Evolutionary conservation across 2,888 invertebrate species (phyloP).

Genomic region (Ceratothoa steindachneri): DNA sequence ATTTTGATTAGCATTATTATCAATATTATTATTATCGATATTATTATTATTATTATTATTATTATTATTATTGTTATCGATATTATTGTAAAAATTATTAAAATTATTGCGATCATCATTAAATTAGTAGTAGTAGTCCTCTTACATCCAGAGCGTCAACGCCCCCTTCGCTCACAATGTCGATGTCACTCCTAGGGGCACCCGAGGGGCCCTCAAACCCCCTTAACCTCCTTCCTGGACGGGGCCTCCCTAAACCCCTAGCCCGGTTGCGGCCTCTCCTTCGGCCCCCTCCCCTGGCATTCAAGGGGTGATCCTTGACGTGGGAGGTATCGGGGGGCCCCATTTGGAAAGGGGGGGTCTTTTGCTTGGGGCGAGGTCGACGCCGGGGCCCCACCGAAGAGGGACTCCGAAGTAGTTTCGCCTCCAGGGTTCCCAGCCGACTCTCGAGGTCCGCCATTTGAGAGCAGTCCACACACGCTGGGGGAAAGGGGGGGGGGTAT

Average conservation of each 20-base stretch:
- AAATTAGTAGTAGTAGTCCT: too few species aligned
- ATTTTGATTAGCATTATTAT: too few species aligned
- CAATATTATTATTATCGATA: too few species aligned
- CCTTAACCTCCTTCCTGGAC: slow-evolving; percentile 8
- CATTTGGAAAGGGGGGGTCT: slow-evolving; percentile 28
- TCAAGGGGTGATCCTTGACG: slow-evolving; percentile 37
- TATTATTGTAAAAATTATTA: too few species aligned
- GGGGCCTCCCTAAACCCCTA: not conserved
- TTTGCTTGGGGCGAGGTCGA: not conserved
- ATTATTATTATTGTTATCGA: too few species aligned
- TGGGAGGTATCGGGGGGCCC: slow-evolving; percentile 44
- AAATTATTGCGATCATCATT: too few species aligned
- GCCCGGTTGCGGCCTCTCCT: not conserved
- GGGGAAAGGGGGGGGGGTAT: not conserved
- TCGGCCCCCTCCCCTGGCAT: slow-evolving; percentile 21
- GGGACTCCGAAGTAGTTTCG: slow-evolving; percentile 29
- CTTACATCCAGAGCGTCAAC: slow-evolving; percentile 22
- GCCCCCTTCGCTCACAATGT: slow-evolving; percentile 24
- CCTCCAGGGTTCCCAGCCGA: slow-evolving; percentile 48
- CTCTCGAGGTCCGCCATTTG: slow-evolving; percentile 45
- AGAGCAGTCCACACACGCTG: slow-evolving; percentile 50
- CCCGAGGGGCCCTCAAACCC: not conserved
- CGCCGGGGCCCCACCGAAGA: slow-evolving; percentile 10
- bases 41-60: too few species aligned
- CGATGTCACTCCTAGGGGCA: slow-evolving; percentile 19